Evolutionary conservation across 2,113 vertebrate genomes (phyloP).

Genomic region (Piaya cayana): DNA sequence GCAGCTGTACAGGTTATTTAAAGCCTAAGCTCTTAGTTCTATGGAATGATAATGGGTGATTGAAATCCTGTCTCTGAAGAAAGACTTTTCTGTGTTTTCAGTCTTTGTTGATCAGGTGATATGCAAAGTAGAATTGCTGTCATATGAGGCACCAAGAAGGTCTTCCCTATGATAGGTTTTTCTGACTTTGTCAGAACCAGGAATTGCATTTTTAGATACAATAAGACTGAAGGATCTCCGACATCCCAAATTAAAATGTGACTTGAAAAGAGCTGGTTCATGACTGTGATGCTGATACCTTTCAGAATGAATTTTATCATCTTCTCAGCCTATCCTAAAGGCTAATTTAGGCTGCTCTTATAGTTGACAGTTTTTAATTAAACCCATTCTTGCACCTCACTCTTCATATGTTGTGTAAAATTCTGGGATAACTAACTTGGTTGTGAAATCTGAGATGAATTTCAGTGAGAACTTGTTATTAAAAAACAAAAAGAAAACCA

Average conservation of each 20-base stretch:
- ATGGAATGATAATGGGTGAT: not conserved
- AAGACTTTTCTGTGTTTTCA: not conserved
- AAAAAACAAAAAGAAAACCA: not conserved
- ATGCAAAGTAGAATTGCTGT: not conserved
- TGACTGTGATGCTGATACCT: not conserved
- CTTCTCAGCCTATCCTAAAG: not conserved
- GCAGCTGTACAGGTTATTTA: not conserved
- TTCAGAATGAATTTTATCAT: not conserved
- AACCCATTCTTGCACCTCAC: not conserved
- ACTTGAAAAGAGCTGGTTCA: not conserved
- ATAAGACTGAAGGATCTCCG: not conserved
- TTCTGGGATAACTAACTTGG: not conserved
- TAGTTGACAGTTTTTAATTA: not conserved
- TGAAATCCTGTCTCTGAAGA: not conserved
- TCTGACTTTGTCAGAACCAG: not conserved
- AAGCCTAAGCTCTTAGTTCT: not conserved
- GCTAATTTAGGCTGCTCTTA: not conserved
- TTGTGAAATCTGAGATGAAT: not conserved
- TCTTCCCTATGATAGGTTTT: not conserved
- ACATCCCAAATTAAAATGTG: not conserved
- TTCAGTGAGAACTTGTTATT: not conserved
- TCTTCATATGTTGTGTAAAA: not conserved
- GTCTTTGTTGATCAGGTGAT: not conserved
- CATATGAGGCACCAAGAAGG: not conserved
- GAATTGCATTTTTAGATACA: not conserved